Evolutionary conservation across 1,140 invertebrate species (phyloP), one percentile per base, ranked within the genome.

Genomic region (Elysia chlorotica): DNA sequence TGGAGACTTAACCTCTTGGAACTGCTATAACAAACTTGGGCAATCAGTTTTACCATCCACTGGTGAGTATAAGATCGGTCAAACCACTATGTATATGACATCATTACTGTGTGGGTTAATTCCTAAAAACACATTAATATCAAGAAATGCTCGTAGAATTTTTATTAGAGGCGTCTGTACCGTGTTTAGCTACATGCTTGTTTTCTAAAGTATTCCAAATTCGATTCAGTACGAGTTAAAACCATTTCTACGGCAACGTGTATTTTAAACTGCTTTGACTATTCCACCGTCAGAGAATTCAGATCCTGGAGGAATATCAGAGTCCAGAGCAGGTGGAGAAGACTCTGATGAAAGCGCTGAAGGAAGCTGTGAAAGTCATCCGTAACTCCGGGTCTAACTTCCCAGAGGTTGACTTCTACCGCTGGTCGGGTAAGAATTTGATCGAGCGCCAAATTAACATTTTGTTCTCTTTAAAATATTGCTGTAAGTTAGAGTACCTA

Each of bases 341-440:
- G 0, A 57, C 56, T 35, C 33, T 74, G 28, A 37, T 38, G 17
- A 33, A 65, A n/a, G 54, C 67, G 4, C 38, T 74, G 21, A n/a
- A 17, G 1, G 17, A 4, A 6, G 73, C 73, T n/a, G 33, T 74
- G n/a, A n/a, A n/a, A n/a, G n/a, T n/a, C n/a, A n/a, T n/a, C n/a
- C n/a, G n/a, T n/a, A n/a, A n/a, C n/a, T n/a, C n/a, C n/a, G n/a
- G n/a, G n/a, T n/a, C n/a, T n/a, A n/a, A n/a, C n/a, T n/a, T n/a
- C n/a, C n/a, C n/a, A n/a, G n/a, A n/a, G 0, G 38, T 59, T 6
- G 66, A 74, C 67, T 70, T 70, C 59, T 74, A 69, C 59, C 48
- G 62, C 33, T 74, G 73, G 73, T 69, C 73, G 14, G 56, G 73
- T 74, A 30, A 53, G 73, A 19, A 36, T 10, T 33, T 2, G 2